Percentiles rank a stretch among this genome's conserved stretches.
phyloP scores from a whole-genome alignment of 2,888 invertebrate species.

The Erebia epiphron region DNA sequence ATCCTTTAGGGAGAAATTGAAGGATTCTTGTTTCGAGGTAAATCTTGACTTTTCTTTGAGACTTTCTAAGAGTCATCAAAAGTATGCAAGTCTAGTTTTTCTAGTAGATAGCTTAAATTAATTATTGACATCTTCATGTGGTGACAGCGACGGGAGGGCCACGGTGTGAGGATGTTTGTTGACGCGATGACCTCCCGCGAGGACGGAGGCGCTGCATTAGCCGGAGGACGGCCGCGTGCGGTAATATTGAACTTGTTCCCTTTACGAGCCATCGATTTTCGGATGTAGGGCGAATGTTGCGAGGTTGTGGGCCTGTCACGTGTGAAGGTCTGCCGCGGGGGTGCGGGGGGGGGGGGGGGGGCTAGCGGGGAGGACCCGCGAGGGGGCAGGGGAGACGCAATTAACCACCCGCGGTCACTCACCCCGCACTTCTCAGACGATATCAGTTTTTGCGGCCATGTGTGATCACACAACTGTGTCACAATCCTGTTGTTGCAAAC shows the following conservation, averaged over 20 bases:
- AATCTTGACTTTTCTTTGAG: too few relatives aligned
- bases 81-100: too few relatives aligned
- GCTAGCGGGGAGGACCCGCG: slow-evolving; percentile 37
- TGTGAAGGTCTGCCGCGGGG: slow-evolving; percentile 61
- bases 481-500: not conserved
- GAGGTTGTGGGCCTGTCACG: slow-evolving; percentile 44
- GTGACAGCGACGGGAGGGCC: too few relatives aligned
- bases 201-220: not conserved
- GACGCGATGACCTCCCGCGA: too few relatives aligned
- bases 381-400: slow-evolving; percentile 53
- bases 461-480: not conserved
- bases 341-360: slow-evolving; percentile 34
- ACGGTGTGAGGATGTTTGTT: too few relatives aligned
- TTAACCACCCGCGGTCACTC: slow-evolving; percentile 73
- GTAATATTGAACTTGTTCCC: slow-evolving; percentile 66
- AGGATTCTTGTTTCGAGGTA: too few relatives aligned
- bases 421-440: slow-evolving; percentile 54
- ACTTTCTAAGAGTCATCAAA: too few relatives aligned
- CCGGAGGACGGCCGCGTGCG: slow-evolving; percentile 12
- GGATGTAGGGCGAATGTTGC: slow-evolving; percentile 67
- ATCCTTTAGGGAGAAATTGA: too few relatives aligned
- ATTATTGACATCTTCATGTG: too few relatives aligned
- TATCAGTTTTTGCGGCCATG: slow-evolving; percentile 28
- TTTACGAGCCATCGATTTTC: slow-evolving; percentile 68
- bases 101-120: too few relatives aligned